Evolutionary conservation across 2,797 vertebrate species (phyloP).

Genomic region (Phataginus tricuspis): DNA sequence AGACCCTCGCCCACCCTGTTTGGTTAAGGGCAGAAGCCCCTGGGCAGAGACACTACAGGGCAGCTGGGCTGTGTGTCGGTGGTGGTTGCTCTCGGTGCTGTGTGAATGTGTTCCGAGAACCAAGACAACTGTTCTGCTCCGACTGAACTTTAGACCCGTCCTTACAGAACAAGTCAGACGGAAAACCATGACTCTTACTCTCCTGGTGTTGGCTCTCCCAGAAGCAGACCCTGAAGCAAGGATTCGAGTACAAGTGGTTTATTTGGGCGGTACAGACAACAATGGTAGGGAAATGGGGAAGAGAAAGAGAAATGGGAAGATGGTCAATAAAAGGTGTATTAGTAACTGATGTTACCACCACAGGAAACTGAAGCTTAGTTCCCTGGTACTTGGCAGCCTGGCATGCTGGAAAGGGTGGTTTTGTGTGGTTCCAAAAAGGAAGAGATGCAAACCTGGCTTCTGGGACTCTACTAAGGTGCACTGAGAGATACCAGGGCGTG

Average conservation of each 20-base stretch:
- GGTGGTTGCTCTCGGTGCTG: neutral
- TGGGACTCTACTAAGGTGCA: neutral
- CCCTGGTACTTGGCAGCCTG: neutral
- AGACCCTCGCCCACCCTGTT: neutral
- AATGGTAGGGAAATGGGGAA: neutral
- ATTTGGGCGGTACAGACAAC: neutral
- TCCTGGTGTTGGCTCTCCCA: neutral
- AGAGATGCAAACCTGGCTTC: neutral
- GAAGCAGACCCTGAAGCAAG: neutral
- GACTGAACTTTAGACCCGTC: neutral
- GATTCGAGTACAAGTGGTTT: neutral
- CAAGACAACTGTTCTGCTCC: neutral
- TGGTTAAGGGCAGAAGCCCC: slow-evolving; percentile 19
- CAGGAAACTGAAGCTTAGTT: neutral
- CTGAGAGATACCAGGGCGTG: neutral
- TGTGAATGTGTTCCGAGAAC: neutral
- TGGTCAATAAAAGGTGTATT: too few species aligned
- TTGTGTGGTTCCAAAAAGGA: neutral
- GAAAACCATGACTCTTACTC: neutral
- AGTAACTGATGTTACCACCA: neutral
- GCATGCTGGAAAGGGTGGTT: too few species aligned
- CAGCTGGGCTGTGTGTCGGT: neutral
- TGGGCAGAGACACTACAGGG: neutral
- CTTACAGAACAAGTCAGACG: neutral
- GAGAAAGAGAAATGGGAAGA: neutral